Conservation (phyloP, 2,113 vertebrate genomes). For the Xiphophorus maculatus region DNA sequence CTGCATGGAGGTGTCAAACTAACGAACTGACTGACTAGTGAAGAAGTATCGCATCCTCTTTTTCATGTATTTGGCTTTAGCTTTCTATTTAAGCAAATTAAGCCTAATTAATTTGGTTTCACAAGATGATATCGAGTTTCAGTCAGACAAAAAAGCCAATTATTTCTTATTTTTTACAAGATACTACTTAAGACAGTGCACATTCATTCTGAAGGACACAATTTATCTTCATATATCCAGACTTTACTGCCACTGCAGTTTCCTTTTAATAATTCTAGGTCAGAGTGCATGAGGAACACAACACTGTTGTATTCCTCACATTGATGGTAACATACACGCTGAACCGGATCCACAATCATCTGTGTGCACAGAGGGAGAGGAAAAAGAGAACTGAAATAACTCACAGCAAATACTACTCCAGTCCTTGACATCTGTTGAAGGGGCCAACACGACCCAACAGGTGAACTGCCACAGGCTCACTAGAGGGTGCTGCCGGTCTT, state of each 20-base stretch:
- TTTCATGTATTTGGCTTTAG: background rate
- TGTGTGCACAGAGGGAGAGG: background rate
- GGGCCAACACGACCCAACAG: constrained; percentile 1
- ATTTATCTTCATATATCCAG: background rate
- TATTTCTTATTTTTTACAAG: too few species aligned
- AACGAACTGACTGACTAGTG: background rate
- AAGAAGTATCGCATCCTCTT: background rate
- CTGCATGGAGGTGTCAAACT: background rate
- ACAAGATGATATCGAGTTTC: background rate
- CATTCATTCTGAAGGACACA: background rate
- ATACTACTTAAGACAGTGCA: background rate
- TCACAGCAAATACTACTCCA: constrained; percentile 1
- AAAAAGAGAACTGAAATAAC: constrained; percentile 19
- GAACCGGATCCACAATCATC: constrained; percentile 1
- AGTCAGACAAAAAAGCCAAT: background rate
- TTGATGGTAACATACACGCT: background rate
- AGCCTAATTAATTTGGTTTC: background rate
- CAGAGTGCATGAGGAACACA: background rate
- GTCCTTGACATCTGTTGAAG: constrained; percentile 17
- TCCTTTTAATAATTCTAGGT: background rate
- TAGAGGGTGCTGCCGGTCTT: constrained; percentile 47
- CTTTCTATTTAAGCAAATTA: background rate
- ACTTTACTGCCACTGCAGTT: too few species aligned
- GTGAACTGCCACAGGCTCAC: constrained; percentile 21
- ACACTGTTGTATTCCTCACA: background rate